A percentile compares a stretch with the other conserved stretches of the same genome.
Evolutionary conservation across 2,797 vertebrate species (phyloP).

Genomic region (Rhinoraja longicauda): DNA sequence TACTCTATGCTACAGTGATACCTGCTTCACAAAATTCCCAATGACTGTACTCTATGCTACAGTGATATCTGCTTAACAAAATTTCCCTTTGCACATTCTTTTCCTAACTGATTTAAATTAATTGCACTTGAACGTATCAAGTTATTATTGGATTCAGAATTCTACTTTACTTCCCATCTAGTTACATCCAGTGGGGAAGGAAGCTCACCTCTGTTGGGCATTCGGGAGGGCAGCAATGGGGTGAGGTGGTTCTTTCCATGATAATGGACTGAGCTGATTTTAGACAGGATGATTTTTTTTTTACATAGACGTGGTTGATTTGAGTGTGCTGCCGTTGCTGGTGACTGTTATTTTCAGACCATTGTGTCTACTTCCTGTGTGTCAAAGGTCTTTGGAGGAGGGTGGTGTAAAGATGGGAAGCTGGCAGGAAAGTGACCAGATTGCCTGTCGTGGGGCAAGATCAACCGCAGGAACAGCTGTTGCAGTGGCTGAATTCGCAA

Average conservation of each 20-base stretch:
- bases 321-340: slow-evolving; percentile 36
- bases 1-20: not conserved
- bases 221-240: not conserved
- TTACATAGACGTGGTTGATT: slow-evolving; percentile 14
- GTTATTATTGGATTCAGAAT: not conserved
- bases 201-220: not conserved
- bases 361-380: slow-evolving; percentile 93
- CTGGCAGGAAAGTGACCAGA: slow-evolving; percentile 65
- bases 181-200: not conserved
- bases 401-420: slow-evolving; percentile 72
- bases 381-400: slow-evolving; percentile 86
- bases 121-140: not conserved
- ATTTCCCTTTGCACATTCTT: not conserved
- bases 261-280: not conserved
- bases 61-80: not conserved
- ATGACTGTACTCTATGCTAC: not conserved
- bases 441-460: slow-evolving; percentile 54
- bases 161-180: no score
- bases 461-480: slow-evolving; percentile 51
- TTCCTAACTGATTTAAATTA: not conserved
- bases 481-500: slow-evolving; percentile 42
- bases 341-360: slow-evolving; percentile 84
- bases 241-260: not conserved
- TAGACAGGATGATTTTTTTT: not conserved
- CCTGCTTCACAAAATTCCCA: not conserved